phyloP scores from a whole-genome alignment of 1,140 invertebrate genomes.

The Trypoxylus dichotomus region DNA sequence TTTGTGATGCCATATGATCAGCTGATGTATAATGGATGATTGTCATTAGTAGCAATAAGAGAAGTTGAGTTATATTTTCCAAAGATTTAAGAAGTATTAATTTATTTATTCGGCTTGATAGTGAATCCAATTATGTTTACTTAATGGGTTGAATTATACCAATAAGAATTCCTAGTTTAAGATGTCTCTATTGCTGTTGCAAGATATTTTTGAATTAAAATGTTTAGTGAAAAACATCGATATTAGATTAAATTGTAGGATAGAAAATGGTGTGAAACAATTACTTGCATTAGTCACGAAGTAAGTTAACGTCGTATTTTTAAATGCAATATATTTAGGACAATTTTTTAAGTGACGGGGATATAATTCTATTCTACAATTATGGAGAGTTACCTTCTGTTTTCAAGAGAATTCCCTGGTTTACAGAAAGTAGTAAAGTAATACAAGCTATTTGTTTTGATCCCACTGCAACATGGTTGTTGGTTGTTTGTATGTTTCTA shows the following conservation, averaged over 20 bases:
- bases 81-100: neutral
- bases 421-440: constrained; percentile 59
- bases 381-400: constrained; percentile 53
- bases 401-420: constrained; percentile 72
- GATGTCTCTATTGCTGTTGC: constrained; percentile 18
- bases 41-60: neutral
- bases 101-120: neutral
- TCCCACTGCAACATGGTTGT: constrained; percentile 69
- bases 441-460: constrained; percentile 71
- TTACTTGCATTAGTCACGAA: constrained; percentile 49
- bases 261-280: constrained; percentile 52
- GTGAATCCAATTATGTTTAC: neutral
- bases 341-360: constrained; percentile 44
- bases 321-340: neutral
- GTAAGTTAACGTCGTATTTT: constrained; percentile 39
- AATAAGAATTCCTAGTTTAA: neutral
- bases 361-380: constrained; percentile 51
- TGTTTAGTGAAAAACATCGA: constrained; percentile 49
- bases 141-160: constrained; percentile 7
- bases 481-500: constrained; percentile 59
- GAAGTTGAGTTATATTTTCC: neutral
- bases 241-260: constrained; percentile 47
- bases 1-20: neutral
- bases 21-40: neutral
- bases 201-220: constrained; percentile 50